Evolutionary conservation across 2,797 vertebrate genomes (phyloP).

Genomic region (Enteromius fasciolatus): DNA sequence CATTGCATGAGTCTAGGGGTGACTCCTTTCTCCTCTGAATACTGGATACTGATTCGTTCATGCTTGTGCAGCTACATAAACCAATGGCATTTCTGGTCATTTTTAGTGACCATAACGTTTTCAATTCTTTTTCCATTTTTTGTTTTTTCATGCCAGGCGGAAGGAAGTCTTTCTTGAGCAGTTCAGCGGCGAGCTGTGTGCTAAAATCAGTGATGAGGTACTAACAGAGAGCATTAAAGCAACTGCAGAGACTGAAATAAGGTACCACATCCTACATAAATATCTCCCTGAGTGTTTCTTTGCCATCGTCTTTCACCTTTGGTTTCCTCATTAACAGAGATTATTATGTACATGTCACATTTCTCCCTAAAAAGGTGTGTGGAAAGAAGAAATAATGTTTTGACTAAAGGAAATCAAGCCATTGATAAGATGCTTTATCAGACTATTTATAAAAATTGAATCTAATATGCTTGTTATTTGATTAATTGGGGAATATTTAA

Average conservation of each 20-base stretch:
- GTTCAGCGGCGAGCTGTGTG: constrained; percentile 80
- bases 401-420: not conserved
- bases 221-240: constrained; percentile 77
- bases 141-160: constrained; percentile 70
- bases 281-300: not conserved
- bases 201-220: constrained; percentile 81
- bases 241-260: constrained; percentile 76
- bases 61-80: not conserved
- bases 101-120: not conserved
- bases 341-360: not conserved
- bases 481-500: not conserved
- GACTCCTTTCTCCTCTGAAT: not conserved
- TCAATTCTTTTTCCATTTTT: not conserved
- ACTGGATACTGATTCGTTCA: not conserved
- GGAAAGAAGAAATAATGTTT: not conserved
- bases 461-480: not conserved
- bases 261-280: constrained; percentile 70
- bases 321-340: not conserved
- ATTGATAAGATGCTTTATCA: not conserved
- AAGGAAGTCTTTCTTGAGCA: constrained; percentile 79
- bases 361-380: not conserved
- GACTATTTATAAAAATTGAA: no score
- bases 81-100: not conserved
- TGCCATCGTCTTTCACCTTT: not conserved
- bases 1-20: not conserved